These are phyloP conservation scores for Steromphala cineraria DNA, from an alignment of 2,888 invertebrate species.

Conservation along the genomic window DNA sequence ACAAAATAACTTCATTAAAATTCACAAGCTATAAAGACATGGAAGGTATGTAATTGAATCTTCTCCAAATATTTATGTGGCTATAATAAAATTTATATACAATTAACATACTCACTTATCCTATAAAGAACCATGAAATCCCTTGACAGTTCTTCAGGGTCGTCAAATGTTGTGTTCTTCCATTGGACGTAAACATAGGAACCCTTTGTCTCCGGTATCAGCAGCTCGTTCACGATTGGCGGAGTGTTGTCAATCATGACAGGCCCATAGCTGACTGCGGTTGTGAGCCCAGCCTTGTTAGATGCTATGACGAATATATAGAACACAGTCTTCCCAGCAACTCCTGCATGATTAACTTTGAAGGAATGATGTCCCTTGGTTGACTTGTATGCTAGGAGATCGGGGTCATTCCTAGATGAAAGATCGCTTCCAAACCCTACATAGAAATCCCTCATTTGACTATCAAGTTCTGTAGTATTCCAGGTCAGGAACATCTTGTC, in stretches of 20 bases:
- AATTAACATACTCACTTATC: slow-evolving; percentile 4
- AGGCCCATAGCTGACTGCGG: slow-evolving; percentile 34
- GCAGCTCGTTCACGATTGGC: slow-evolving; percentile 22
- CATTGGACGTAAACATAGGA: slow-evolving; percentile 23
- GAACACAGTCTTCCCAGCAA: slow-evolving; percentile 30
- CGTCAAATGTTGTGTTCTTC: slow-evolving; percentile 25
- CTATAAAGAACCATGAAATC: slow-evolving; percentile 14
- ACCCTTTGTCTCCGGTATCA: background rate
- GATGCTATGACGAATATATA: slow-evolving; percentile 35
- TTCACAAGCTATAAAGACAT: no score
- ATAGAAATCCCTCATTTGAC: slow-evolving; percentile 41
- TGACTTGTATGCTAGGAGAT: slow-evolving; percentile 27
- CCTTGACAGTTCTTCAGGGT: slow-evolving; percentile 31
- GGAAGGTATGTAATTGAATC: no score
- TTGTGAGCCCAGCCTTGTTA: slow-evolving; percentile 38
- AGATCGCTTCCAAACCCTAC: slow-evolving; percentile 42
- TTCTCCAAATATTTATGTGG: no score
- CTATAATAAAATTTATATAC: background rate
- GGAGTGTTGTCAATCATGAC: slow-evolving; percentile 43
- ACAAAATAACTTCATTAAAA: no score
- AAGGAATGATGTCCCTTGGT: slow-evolving; percentile 20
- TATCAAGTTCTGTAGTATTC: slow-evolving; percentile 32
- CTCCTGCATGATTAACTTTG: slow-evolving; percentile 33
- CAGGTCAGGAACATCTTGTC: slow-evolving; percentile 42
- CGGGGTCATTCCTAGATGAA: slow-evolving; percentile 28